Conservation (phyloP, 2,113 vertebrate genomes). For the Ancistrus triradiatus region DNA sequence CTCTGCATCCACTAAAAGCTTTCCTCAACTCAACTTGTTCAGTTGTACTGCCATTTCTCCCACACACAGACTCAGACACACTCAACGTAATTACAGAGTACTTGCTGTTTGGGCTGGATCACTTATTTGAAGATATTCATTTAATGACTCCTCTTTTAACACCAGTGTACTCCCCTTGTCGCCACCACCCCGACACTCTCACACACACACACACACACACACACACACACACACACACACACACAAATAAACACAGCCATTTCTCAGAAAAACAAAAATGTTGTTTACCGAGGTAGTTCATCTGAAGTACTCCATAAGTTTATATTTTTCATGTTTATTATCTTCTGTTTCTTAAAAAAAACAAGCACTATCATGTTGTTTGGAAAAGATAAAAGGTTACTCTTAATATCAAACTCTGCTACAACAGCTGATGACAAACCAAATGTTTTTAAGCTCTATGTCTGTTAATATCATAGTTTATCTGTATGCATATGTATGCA, state of each 20-base stretch:
- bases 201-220: slow-evolving; percentile 3
- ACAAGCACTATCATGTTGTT: too few species aligned
- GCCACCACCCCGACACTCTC: slow-evolving; percentile 24
- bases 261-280: slow-evolving; percentile 23
- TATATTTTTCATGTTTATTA: too few species aligned
- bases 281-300: too few species aligned
- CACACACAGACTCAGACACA: slow-evolving; percentile 49
- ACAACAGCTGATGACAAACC: too few species aligned
- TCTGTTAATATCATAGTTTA: background rate
- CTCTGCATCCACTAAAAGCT: slow-evolving; percentile 51
- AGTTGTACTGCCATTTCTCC: background rate
- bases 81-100: slow-evolving; percentile 61
- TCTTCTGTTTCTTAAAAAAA: too few species aligned
- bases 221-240: slow-evolving; percentile 25
- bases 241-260: slow-evolving; percentile 10
- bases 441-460: too few species aligned
- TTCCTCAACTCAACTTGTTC: slow-evolving; percentile 45
- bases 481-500: too few species aligned
- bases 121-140: slow-evolving; percentile 54
- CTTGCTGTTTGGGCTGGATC: slow-evolving; percentile 51
- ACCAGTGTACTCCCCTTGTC: slow-evolving; percentile 32
- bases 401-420: too few species aligned
- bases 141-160: slow-evolving; percentile 44
- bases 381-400: too few species aligned
- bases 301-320: too few species aligned